Conservation (phyloP, 2,113 vertebrate species). For the Mustela lutreola region DNA sequence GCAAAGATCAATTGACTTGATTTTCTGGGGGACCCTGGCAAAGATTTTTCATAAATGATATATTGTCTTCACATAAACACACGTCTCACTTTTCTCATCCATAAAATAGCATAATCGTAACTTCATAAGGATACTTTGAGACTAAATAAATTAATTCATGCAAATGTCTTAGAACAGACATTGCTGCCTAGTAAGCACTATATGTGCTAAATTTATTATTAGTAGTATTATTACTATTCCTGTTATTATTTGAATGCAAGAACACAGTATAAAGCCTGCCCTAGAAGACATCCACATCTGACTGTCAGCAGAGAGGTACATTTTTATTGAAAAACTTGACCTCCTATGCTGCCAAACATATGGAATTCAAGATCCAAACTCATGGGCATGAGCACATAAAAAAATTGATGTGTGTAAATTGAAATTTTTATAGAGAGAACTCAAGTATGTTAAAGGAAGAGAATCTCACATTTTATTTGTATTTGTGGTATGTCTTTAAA, state of each 20-base stretch:
- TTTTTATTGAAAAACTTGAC: not conserved
- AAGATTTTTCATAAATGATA: not conserved
- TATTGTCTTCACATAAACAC: not conserved
- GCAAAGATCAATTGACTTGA: not conserved
- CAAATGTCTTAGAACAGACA: not conserved
- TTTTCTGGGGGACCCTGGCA: not conserved
- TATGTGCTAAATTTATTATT: not conserved
- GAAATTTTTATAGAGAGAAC: not conserved
- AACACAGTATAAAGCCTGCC: not conserved
- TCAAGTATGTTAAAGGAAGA: not conserved
- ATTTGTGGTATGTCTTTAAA: not conserved
- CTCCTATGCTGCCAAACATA: not conserved
- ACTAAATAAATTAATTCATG: not conserved
- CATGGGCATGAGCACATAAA: not conserved
- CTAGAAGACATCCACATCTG: not conserved
- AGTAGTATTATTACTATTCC: not conserved
- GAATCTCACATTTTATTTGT: not conserved
- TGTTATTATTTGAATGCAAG: not conserved
- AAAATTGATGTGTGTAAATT: not conserved
- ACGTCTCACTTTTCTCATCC: not conserved
- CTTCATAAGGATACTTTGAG: not conserved
- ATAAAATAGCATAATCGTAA: not conserved
- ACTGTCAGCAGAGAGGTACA: not conserved
- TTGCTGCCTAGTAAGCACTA: not conserved
- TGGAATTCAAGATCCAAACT: not conserved